Evolutionary conservation across 2,888 invertebrate species (phyloP).

Genomic region (Pterostichus niger): DNA sequence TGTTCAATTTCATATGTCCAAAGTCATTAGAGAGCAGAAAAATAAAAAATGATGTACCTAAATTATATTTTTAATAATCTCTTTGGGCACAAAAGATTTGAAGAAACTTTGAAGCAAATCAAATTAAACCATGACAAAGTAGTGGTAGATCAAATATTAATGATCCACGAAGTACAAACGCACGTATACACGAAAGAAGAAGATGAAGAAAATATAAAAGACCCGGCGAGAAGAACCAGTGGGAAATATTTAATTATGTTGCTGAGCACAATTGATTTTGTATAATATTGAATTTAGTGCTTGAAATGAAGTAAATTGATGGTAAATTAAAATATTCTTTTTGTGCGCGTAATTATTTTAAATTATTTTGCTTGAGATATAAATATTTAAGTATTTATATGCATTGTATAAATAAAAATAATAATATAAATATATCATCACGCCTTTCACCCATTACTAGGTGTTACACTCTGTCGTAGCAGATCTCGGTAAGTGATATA

Average conservation of each 20-base stretch:
- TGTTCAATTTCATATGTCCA: neutral
- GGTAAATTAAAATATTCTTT: neutral
- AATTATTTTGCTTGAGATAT: too few species aligned
- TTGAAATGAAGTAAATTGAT: conserved; percentile 30
- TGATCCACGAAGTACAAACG: conserved; percentile 40
- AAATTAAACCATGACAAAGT: conserved; percentile 53
- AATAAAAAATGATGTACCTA: neutral
- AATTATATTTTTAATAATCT: conserved; percentile 31
- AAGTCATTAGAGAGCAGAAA: conserved; percentile 4
- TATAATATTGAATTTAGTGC: conserved; percentile 27
- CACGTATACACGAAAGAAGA: neutral
- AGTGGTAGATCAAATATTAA: conserved; percentile 37
- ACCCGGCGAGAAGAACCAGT: conserved; percentile 19
- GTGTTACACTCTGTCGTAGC: too few species aligned
- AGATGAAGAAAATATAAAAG: conserved; percentile 19
- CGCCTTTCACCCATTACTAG: too few species aligned
- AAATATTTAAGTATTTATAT: too few species aligned
- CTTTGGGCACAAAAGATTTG: neutral
- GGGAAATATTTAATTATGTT: conserved; percentile 30
- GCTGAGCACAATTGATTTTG: neutral
- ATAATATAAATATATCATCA: too few species aligned
- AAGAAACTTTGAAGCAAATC: conserved; percentile 28
- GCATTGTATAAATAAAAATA: too few species aligned
- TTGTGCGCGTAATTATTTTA: neutral
- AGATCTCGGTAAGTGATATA: too few species aligned